Evolutionary conservation across 2,113 vertebrate species (phyloP), one percentile per base, ranked within the genome.

Genomic region (Heloderma charlesbogerti): DNA sequence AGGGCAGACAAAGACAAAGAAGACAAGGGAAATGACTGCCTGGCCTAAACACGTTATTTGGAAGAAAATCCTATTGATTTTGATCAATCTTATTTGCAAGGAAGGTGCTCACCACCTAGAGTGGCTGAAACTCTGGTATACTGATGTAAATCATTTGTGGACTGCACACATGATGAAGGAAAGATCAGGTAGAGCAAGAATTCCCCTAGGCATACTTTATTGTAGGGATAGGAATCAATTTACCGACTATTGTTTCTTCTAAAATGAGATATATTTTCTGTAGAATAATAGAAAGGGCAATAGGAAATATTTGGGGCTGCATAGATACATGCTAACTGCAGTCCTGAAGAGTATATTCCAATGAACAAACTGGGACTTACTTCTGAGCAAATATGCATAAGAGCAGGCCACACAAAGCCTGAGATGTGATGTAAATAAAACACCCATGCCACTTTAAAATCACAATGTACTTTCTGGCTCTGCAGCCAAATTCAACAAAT

Each of bases 391-490:
- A 34, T 1, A n/a, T 79, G 43, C 31, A 48, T 67, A n/a, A 6
- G 60, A n/a, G 51, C 16, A 72, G 67, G 16, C 37, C 82, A 66
- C 25, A 60, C 18, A 66, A n/a, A 67, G 20, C 40, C 31, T 80
- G 75, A 48, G n/a, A 74, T 1, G 90, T 3, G 6, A 40, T 60
- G 37, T 88, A 88, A 89, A 57, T 54, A 72, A 94, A 94, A 91
- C 34, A 48, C 93, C 87, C 80, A 40, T 16, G 63, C 40, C 29
- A 88, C 51, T 91, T 89, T 94, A 91, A 93, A 87, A 91, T 86
- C 57, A 57, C 89, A 48, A 20, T 90, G 85, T 18, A 60, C 93
- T 92, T 91, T 51, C 57, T 2, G 45, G 92, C 84, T 92, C 89
- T 81, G 78, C 13, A 88, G 54, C 4, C 74, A 18, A 66, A 15